Evolutionary conservation across 2,888 invertebrate genomes (phyloP), one percentile per base, ranked within the genome.

Genomic region (Sceliomorpha sp.): DNA sequence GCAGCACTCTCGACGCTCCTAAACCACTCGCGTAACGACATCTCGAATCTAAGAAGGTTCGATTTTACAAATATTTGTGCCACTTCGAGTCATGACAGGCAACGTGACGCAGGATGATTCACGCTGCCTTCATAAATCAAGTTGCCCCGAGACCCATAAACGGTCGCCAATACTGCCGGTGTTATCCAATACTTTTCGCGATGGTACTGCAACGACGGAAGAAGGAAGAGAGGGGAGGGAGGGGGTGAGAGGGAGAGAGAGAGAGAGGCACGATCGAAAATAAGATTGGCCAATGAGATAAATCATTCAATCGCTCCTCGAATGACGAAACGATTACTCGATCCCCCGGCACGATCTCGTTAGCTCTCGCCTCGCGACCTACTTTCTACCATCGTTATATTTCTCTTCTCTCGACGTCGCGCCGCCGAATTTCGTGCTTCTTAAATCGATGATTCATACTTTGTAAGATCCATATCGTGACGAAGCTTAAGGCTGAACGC

Each of bases 341-440:
- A 77, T 74, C 59, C 73, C 55, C 64, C 70, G 70, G 70, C 71
- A 70, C 73, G 73, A 75, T 77, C 74, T 73, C 74, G 75, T 74
- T 74, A 77, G 73, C 74, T 78, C 62, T 71, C 72, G 53, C 63
- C 59, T 68, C 69, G 60, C 50, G 67, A 72, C 63, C 72, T 55
- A 74, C 74, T 76, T 76, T 66, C 69, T 67, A 34, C 56, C 59
- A 27, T 56, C 53, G 47, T 55, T 59, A n/a, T n/a, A 53, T 64
- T 48, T 45, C 45, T 37, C 9, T 37, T 27, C 24, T 17, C 27
- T 56, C 44, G 47, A 40, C 50, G 45, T 50, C 37, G 40, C 34
- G 39, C 53, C 15, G 67, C 58, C 53, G 64, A 45, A 62, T 50
- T 63, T 50, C 24, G 39, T 56, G 58, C 45, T 26, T 6, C 26